phyloP scores from a whole-genome alignment of 2,888 invertebrate genomes.

The Aphrophora alni region DNA sequence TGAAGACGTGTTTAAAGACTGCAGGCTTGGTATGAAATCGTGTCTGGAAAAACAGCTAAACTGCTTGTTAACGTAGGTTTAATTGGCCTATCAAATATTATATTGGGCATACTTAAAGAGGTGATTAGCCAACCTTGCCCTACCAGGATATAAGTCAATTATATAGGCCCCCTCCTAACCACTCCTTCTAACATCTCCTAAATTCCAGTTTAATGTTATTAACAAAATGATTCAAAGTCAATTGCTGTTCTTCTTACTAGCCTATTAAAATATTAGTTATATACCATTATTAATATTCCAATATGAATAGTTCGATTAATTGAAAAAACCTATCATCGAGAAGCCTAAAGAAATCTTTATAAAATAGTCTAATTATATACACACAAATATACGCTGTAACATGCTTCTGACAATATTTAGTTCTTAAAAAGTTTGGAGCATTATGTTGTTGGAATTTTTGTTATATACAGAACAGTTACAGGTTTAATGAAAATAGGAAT shows the following conservation, averaged over 20 bases:
- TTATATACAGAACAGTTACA: too few species aligned
- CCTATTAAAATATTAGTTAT: too few species aligned
- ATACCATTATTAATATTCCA: too few species aligned
- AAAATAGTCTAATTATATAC: too few species aligned
- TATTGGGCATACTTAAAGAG: slow-evolving; percentile 44
- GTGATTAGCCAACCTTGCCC: slow-evolving; percentile 2
- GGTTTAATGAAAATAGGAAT: too few species aligned
- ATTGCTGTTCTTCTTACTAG: neutral
- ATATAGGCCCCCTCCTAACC: slow-evolving; percentile 1
- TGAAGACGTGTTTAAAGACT: neutral
- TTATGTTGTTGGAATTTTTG: too few species aligned
- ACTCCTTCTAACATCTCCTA: neutral
- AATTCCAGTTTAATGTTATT: slow-evolving; percentile 1
- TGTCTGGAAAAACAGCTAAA: slow-evolving; percentile 37
- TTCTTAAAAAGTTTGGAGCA: too few species aligned
- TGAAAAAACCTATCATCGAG: too few species aligned
- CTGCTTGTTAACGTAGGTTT: slow-evolving; percentile 47
- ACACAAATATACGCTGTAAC: too few species aligned
- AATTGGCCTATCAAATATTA: slow-evolving; percentile 48
- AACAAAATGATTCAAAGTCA: neutral
- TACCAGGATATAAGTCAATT: slow-evolving; percentile 9
- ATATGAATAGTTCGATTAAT: too few species aligned
- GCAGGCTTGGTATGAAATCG: slow-evolving; percentile 13
- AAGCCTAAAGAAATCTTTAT: too few species aligned
- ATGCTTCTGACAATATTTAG: too few species aligned